Percentiles rank a stretch among this genome's conserved stretches.
Conservation (phyloP, 2,888 invertebrate species). For the Epirrhoe tristata region DNA sequence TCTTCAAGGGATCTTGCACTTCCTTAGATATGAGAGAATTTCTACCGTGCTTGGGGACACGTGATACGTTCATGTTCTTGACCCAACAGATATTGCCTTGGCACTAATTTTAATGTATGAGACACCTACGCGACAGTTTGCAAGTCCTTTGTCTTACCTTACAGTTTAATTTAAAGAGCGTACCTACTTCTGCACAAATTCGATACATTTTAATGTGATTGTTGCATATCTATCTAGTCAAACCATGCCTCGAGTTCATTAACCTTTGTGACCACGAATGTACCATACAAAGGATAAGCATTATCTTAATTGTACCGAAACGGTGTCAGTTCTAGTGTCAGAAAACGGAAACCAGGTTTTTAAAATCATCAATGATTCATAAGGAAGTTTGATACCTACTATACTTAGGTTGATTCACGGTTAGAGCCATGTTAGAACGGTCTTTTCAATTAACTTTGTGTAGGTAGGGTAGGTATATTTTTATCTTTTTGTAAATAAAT, state of each 20-base stretch:
- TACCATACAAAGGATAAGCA: constrained; percentile 1
- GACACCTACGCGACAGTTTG: too few species aligned
- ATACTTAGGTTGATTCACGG: constrained; percentile 7
- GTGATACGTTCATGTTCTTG: too few species aligned
- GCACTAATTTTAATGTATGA: too few species aligned
- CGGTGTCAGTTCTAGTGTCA: constrained; percentile 11
- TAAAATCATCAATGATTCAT: constrained; percentile 22
- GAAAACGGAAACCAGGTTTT: constrained; percentile 23
- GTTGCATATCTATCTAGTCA: too few species aligned
- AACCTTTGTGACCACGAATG: neutral
- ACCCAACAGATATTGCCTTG: too few species aligned
- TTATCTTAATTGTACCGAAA: neutral
- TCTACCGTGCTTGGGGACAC: too few species aligned
- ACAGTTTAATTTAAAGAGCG: too few species aligned
- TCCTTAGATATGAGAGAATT: too few species aligned
- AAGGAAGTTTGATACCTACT: too few species aligned
- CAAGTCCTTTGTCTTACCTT: too few species aligned
- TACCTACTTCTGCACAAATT: neutral
- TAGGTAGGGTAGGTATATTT: neutral
- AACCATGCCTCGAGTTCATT: neutral
- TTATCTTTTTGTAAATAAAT: neutral
- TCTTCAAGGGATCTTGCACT: too few species aligned
- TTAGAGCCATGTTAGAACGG: neutral
- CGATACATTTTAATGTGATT: neutral
- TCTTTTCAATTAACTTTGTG: neutral